Evolutionary conservation across 2,888 invertebrate genomes (phyloP), one percentile per base, ranked within the genome.

Genomic region (Pseudoips prasinana): DNA sequence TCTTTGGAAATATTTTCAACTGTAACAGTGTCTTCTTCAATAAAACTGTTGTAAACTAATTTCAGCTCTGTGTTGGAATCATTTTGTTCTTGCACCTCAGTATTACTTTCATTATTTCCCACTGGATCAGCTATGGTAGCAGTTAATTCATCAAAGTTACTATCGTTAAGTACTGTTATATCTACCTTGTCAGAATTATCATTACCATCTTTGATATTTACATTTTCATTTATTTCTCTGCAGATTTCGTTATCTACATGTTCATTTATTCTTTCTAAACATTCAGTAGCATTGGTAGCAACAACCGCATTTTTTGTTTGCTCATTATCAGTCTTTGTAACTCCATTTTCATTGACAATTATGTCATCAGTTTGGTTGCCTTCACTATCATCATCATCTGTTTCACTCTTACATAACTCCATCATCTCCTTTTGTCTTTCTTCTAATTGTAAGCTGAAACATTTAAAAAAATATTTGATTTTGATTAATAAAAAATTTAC

Each of bases 391-490:
- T 48, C 35, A 26, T 53, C 43, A 39, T 70, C 61, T 22, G 50
- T 45, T 32, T 93, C 94, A 51, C 94, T 94, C 78, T 94, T 94
- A 57, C 93, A 96, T 62, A 95, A 92, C 57, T 92, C 90, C 57
- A 92, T 91, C 30, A 94, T 92, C 76, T 94, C 93, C 67, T 93
- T 93, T 58, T 93, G 93, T 31, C 94, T 91, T 60, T 94, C 91
- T 63, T 94, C 91, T 50, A 95, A 80, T 33, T 91, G 89, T 73
- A 92, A 88, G 0, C 94, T 95, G 54, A 14, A 14, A 14, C n/a
- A n/a, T n/a, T n/a, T n/a, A n/a, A n/a, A n/a, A n/a, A n/a, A n/a
- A n/a, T n/a, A n/a, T n/a, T n/a, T n/a, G n/a, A n/a, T n/a, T n/a
- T n/a, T n/a, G n/a, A n/a, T n/a, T n/a, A n/a, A n/a, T n/a, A n/a